Evolutionary conservation across 1,140 invertebrate species (phyloP), one percentile per base, ranked within the genome.

Genomic region (Ericerus pela): DNA sequence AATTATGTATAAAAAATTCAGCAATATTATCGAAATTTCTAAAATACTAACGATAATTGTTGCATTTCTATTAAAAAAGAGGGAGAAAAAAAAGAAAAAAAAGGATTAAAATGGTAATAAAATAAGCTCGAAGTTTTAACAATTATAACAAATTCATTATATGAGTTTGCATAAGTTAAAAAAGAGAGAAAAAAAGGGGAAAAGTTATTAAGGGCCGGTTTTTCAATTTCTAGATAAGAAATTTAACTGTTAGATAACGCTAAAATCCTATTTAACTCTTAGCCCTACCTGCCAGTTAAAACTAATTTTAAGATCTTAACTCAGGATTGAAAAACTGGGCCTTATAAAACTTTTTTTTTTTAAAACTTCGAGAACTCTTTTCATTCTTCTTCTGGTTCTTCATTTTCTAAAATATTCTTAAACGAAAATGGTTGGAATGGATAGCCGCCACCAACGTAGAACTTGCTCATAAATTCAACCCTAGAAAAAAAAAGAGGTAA

Each of bases 371-470:
- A n/a, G n/a, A n/a, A n/a, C n/a, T n/a, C n/a, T 41, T 41, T 57
- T 56, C n/a, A 59, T 26, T 68, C 62, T 24, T 59, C 61, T 8
- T 56, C 65, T 27, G 58, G 57, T 26, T 75, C 76, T 61, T 78
- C 79, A 11, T 71, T 70, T 56, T 81, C 80, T 54, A 93, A 73
- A 62, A 94, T 86, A 4, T 76, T 78, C 65, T 89, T 88, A 73
- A 97, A 96, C 61, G 82, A 88, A 75, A 97, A 96, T 51, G 94
- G 92, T 62, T 85, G 77, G 76, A 97, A 97, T 28, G 80, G 69
- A 64, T 95, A 83, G 4, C 94, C 94, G 28, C 79, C 69, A 54
- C 93, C 95, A 1, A 75, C 67, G 69, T 96, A 98, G 72, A 98
- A 98, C 70, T 98, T 98, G 72, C 88, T 96, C 81, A 79, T 78